Evolutionary conservation across 2,797 vertebrate genomes (phyloP), one percentile per base, ranked within the genome.

Genomic region (Danio jaintianensis): DNA sequence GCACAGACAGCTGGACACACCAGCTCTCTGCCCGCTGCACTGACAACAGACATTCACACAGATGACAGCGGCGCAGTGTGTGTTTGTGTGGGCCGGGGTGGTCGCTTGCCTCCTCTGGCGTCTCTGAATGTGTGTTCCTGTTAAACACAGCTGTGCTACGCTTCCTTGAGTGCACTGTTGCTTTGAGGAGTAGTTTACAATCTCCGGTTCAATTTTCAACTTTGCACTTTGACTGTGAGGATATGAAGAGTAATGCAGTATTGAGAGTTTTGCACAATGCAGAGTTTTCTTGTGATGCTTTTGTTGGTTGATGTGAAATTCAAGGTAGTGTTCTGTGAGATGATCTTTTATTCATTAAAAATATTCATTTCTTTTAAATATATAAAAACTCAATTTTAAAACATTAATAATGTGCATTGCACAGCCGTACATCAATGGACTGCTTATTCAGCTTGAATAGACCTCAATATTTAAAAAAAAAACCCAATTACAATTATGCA

Each of bases 1-100:
- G 2, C 42, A 22, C 53, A 68, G 85, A 85, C 87, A 85, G 82
- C 78, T 86, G 85, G 75, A 48, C 38, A 48, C 78, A 81, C 75
- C 82, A 85, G 80, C 79, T 81, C 80, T 73, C 3, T 29, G 29
- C 29, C 55, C 78, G 78, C 72, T 64, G 64, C 12, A n/a, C 86
- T 80, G 76, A 78, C 61, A 52, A 77, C 61, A 59, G 73, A 38
- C 64, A 73, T 79, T 47, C 67, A 59, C 75, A 43, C 20, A 48
- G 56, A 78, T 78, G 66, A 82, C 73, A 52, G 78, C 4, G 40
- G 47, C 47, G 42, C 7, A 13, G 40, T 48, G 40, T 47, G 75
- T 61, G 36, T 67, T 78, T 48, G n/a, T 36, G 43, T 62, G 36
- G 43, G 45, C 56, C 50, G 55, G 36, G 12, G 53, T 52, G 66